Evolutionary conservation across 2,888 invertebrate genomes (phyloP).

Genomic region (Drosophila algonquin): DNA sequence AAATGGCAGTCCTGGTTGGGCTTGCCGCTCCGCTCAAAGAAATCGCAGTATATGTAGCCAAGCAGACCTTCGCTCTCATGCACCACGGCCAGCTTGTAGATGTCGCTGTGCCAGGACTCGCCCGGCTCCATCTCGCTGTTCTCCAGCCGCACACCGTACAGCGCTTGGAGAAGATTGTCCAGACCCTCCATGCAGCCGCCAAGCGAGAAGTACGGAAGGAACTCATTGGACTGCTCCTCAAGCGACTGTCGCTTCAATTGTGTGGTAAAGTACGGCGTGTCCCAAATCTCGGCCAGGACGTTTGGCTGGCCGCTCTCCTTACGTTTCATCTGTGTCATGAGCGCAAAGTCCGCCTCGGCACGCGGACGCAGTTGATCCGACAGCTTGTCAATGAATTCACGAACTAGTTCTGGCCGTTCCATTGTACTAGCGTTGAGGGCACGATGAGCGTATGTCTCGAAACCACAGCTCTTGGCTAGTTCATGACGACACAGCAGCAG

Average conservation of each 20-base stretch:
- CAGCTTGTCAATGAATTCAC: slow-evolving; percentile 91
- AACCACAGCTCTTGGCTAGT: slow-evolving; percentile 95
- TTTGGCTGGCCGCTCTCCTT: slow-evolving; percentile 70
- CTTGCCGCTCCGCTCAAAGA: slow-evolving; percentile 95
- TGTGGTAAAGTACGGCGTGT: slow-evolving; percentile 93
- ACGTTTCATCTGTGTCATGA: slow-evolving; percentile 90
- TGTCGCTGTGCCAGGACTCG: slow-evolving; percentile 94
- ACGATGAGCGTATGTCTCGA: slow-evolving; percentile 93
- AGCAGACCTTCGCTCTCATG: slow-evolving; percentile 92
- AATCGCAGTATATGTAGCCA: slow-evolving; percentile 98
- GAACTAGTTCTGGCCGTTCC: slow-evolving; percentile 91
- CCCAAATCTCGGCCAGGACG: slow-evolving; percentile 89
- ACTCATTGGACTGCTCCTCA: slow-evolving; percentile 89
- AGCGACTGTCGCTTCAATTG: slow-evolving; percentile 90
- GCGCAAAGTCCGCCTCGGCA: slow-evolving; percentile 90
- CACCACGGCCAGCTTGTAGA: slow-evolving; percentile 96
- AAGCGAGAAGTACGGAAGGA: slow-evolving; percentile 94
- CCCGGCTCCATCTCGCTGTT: slow-evolving; percentile 89
- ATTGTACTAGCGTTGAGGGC: slow-evolving; percentile 95
- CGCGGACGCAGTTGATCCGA: slow-evolving; percentile 88
- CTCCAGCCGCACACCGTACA: slow-evolving; percentile 92
- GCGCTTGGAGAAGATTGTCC: slow-evolving; percentile 91
- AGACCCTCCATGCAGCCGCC: slow-evolving; percentile 99
- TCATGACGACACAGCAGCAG: slow-evolving; percentile 90
- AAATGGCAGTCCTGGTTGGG: slow-evolving; percentile 99